A percentile compares a stretch with the other conserved stretches of the same genome.
These are phyloP conservation scores for Rattus rattus DNA, from an alignment of 2,113 vertebrate genomes.

Conservation along the genomic window DNA sequence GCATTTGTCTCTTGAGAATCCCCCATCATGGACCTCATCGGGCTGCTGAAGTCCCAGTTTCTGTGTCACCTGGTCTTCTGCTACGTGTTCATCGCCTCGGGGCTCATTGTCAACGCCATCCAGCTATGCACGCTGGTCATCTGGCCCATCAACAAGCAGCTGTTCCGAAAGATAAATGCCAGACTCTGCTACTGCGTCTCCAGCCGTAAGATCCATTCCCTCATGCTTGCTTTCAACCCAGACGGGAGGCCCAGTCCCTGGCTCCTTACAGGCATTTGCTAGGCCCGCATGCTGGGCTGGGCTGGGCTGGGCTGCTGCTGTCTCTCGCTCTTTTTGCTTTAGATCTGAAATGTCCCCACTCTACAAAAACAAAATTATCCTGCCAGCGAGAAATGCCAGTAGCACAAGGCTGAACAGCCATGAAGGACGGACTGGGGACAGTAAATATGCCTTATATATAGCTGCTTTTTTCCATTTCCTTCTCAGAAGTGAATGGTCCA, in stretches of 20 bases:
- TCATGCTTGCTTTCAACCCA: neutral
- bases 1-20: neutral
- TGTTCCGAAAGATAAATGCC: slow-evolving; percentile 95
- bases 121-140: slow-evolving; percentile 93
- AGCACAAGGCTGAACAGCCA: neutral
- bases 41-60: slow-evolving; percentile 95
- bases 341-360: neutral
- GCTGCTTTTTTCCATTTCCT: neutral
- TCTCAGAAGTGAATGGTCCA: neutral
- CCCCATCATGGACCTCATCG: slow-evolving; percentile 91
- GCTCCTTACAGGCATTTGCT: fast-evolving
- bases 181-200: slow-evolving; percentile 93
- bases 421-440: fast-evolving
- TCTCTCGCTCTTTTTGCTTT: neutral
- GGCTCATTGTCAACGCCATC: slow-evolving; percentile 93
- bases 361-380: neutral
- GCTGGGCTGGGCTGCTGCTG: neutral
- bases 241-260: neutral
- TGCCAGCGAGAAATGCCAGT: neutral
- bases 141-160: slow-evolving; percentile 94
- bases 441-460: fast-evolving
- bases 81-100: slow-evolving; percentile 96
- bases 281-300: neutral
- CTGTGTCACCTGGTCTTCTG: slow-evolving; percentile 94
- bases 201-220: slow-evolving; percentile 88